Conservation (phyloP, 1,140 invertebrate genomes). For the Drosophila pandora region DNA sequence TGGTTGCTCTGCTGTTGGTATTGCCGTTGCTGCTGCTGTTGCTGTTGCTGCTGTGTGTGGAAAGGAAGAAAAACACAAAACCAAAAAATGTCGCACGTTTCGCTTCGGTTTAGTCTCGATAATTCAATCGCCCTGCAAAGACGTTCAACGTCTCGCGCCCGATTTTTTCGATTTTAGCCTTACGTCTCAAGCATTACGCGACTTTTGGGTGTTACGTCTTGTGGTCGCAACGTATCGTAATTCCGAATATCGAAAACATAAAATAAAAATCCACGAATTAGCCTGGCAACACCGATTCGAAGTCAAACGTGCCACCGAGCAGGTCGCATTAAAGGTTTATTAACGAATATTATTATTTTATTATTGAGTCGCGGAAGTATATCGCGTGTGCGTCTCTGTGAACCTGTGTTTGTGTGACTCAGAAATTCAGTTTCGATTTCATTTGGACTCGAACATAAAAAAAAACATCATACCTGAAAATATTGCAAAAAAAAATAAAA, state of each 20-base stretch:
- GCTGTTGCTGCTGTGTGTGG: conserved; percentile 50
- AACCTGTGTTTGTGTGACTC: background rate
- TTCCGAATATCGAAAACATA: background rate
- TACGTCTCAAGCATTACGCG: conserved; percentile 2
- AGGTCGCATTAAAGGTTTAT: conserved; percentile 2
- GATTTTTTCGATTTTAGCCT: conserved; percentile 10
- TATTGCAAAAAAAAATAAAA: conserved; percentile 2
- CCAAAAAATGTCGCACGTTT: conserved; percentile 67
- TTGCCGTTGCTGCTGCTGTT: conserved; percentile 34
- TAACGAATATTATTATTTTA: conserved; percentile 10
- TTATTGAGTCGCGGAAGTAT: conserved; percentile 43
- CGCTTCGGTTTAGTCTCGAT: conserved; percentile 78
- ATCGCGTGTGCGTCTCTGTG: conserved; percentile 9
- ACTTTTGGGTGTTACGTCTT: background rate
- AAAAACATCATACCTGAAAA: background rate
- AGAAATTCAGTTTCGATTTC: conserved; percentile 24
- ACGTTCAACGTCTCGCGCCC: conserved; percentile 62
- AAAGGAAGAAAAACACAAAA: conserved; percentile 71
- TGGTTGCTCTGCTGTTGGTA: conserved; percentile 9
- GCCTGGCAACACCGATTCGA: background rate
- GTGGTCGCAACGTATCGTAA: background rate
- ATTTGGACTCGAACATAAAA: conserved; percentile 21
- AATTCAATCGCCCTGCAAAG: conserved; percentile 80
- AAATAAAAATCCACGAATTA: background rate
- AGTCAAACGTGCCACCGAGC: conserved; percentile 18